Evolutionary conservation across 2,797 vertebrate genomes (phyloP).

Genomic region (Champsocephalus esox): DNA sequence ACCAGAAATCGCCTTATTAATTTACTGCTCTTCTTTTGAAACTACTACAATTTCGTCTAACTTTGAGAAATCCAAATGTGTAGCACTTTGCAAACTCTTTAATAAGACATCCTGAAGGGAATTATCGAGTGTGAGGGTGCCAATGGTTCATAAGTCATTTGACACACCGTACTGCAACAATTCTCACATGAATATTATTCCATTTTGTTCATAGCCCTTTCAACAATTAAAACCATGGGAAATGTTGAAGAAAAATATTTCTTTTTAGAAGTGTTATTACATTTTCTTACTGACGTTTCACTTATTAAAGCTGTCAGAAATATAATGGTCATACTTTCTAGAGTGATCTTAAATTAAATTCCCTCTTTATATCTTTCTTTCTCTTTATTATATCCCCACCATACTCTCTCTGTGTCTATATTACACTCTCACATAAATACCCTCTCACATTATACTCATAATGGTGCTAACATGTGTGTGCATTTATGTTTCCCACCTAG

Average conservation of each 20-base stretch:
- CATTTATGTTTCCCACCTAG: conserved; percentile 4
- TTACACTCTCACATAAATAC: conserved; percentile 16
- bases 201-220: conserved; percentile 22
- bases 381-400: conserved; percentile 10
- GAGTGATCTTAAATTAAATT: conserved; percentile 29
- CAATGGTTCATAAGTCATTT: conserved; percentile 45
- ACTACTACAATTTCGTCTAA: not conserved
- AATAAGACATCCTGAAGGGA: conserved; percentile 18
- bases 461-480: conserved; percentile 1
- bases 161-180: conserved; percentile 17
- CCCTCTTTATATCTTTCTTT: conserved; percentile 27
- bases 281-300: not conserved
- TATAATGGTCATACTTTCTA: conserved; percentile 15
- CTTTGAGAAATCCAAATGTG: conserved; percentile 5
- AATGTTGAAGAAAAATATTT: not conserved
- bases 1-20: conserved; percentile 1
- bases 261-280: not conserved
- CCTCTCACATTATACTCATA: conserved; percentile 3
- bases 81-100: conserved; percentile 25
- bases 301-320: conserved; percentile 35
- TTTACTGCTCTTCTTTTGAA: conserved; percentile 15
- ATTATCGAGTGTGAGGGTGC: conserved; percentile 6
- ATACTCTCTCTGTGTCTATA: conserved; percentile 6
- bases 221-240: conserved; percentile 1
- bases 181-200: conserved; percentile 16